phyloP scores from a whole-genome alignment of 1,140 invertebrate genomes.

The Drosophila melanogaster region DNA sequence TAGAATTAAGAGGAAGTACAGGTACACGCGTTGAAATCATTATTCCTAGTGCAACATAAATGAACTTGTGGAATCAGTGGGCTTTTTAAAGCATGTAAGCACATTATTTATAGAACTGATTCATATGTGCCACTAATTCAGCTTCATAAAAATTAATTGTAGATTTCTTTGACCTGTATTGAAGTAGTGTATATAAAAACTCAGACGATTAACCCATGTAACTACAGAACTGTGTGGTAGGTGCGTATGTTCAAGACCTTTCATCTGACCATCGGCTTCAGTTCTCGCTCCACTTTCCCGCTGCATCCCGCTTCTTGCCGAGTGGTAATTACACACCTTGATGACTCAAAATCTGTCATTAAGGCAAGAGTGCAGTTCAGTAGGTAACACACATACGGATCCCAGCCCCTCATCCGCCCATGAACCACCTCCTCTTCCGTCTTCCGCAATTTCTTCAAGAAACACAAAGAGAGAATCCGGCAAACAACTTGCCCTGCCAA shows the following conservation, averaged over 20 bases:
- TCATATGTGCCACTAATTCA: not conserved
- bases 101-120: not conserved
- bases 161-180: constrained; percentile 1
- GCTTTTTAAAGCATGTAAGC: not conserved
- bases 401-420: not conserved
- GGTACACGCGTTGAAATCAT: too few species aligned
- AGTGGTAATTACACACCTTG: constrained; percentile 29
- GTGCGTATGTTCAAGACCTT: not conserved
- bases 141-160: constrained; percentile 4
- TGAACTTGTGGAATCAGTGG: not conserved
- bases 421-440: constrained; percentile 1
- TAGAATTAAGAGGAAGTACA: too few species aligned
- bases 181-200: not conserved
- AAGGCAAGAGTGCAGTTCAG: constrained; percentile 41
- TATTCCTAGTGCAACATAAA: not conserved
- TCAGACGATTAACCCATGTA: not conserved
- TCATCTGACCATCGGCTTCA: not conserved
- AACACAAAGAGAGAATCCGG: constrained; percentile 18
- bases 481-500: constrained; percentile 59
- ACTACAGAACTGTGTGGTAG: not conserved
- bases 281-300: constrained; percentile 30
- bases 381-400: constrained; percentile 37
- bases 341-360: constrained; percentile 38
- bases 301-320: constrained; percentile 19
- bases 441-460: constrained; percentile 6